phyloP scores from a whole-genome alignment of 2,113 vertebrate species.

The Thamnophis sirtalis region DNA sequence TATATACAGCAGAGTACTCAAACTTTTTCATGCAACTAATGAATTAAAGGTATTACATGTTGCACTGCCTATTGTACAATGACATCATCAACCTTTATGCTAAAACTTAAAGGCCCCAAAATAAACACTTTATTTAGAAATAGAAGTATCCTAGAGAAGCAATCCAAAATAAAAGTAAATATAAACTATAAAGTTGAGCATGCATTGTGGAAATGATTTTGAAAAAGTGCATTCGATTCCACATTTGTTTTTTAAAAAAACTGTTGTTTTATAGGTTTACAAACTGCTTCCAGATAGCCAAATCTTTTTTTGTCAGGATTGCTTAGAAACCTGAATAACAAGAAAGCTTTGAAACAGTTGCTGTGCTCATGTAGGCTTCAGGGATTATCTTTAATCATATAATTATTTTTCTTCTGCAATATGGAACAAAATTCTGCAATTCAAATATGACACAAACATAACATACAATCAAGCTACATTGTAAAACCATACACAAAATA shows the following conservation, averaged over 20 bases:
- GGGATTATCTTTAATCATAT: background rate
- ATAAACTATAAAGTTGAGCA: background rate
- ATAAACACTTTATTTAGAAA: background rate
- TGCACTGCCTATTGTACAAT: background rate
- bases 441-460: background rate
- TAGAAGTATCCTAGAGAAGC: background rate
- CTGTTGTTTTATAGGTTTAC: background rate
- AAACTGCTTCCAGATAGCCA: background rate
- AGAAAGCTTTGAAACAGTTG: background rate
- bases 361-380: background rate
- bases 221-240: background rate
- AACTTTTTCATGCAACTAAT: background rate
- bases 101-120: background rate
- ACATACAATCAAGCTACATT: background rate
- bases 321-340: background rate
- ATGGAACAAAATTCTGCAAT: background rate
- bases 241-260: background rate
- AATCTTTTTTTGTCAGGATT: background rate
- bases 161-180: background rate
- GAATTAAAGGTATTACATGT: background rate
- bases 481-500: background rate
- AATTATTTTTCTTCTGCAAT: background rate
- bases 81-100: background rate
- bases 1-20: background rate
- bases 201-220: background rate